A percentile compares a stretch with the other conserved stretches of the same genome.
Evolutionary conservation across 1,140 invertebrate genomes (phyloP).

Genomic region (Theocolax elegans): DNA sequence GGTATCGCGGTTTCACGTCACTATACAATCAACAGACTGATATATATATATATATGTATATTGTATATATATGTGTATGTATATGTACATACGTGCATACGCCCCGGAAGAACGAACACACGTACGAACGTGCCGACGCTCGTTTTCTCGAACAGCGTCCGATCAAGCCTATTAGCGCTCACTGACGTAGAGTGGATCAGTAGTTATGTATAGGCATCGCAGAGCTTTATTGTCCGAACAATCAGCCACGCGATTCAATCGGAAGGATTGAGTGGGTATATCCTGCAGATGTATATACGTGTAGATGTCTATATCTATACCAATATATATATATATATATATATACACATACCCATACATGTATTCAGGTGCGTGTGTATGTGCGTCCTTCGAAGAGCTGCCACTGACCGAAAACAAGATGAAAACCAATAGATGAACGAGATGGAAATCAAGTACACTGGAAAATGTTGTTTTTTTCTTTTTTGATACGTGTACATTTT

Average conservation of each 20-base stretch:
- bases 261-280: slow-evolving; percentile 8
- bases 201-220: not conserved
- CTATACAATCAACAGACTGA: not conserved
- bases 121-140: not conserved
- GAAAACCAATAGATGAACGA: not conserved
- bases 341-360: too few relatives aligned
- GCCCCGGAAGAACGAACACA: not conserved
- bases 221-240: slow-evolving; percentile 7
- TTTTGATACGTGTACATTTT: too few relatives aligned
- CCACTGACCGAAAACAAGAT: not conserved
- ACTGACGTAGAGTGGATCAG: slow-evolving; percentile 29
- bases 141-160: slow-evolving; percentile 16
- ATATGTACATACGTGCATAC: not conserved
- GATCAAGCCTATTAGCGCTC: slow-evolving; percentile 14
- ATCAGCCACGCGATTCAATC: slow-evolving; percentile 13
- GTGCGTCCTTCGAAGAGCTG: not conserved
- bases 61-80: not conserved
- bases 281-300: too few relatives aligned
- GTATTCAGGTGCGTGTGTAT: not conserved
- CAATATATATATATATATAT: too few relatives aligned
- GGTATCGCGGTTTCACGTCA: slow-evolving; percentile 7
- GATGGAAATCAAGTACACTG: not conserved
- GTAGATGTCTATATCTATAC: too few relatives aligned
- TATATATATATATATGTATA: not conserved
- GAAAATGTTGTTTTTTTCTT: too few relatives aligned